phyloP scores from a whole-genome alignment of 2,888 invertebrate species.

The Morpho helenor region DNA sequence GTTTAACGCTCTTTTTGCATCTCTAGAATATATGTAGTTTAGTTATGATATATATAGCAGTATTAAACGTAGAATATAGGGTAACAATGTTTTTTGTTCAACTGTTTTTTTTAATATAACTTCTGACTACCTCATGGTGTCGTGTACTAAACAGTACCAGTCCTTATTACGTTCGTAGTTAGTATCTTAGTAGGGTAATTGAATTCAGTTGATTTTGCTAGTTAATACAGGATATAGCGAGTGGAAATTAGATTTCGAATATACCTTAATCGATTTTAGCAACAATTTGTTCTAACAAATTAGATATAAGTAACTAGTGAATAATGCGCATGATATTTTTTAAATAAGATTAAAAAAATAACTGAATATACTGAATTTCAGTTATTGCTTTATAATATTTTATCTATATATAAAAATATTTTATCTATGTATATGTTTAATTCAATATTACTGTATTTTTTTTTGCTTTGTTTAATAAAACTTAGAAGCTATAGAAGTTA shows the following conservation, averaged over 20 bases:
- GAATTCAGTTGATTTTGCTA: not conserved
- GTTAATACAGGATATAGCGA: not conserved
- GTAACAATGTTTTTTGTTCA: conserved; percentile 42
- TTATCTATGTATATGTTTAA: too few species aligned
- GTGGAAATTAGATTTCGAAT: conserved; percentile 1
- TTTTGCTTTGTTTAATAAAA: too few species aligned
- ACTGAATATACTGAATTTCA: too few species aligned
- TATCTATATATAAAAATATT: too few species aligned
- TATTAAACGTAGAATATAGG: conserved; percentile 58
- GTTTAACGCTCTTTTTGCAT: too few species aligned
- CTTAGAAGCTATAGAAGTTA: too few species aligned
- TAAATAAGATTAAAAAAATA: too few species aligned
- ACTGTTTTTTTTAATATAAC: conserved; percentile 37
- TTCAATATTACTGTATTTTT: too few species aligned
- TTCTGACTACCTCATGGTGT: conserved; percentile 65
- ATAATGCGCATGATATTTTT: not conserved
- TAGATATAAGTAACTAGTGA: not conserved
- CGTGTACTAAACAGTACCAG: conserved; percentile 37
- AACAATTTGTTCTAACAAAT: not conserved
- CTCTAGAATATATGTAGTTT: conserved; percentile 20
- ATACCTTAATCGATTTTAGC: not conserved
- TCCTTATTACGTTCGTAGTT: conserved; percentile 12
- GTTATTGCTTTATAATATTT: too few species aligned
- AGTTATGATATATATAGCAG: conserved; percentile 62
- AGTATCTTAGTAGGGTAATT: not conserved